Base-by-base conservation (phyloP, 2,797 vertebrate species). In the Nasua narica region DNA sequence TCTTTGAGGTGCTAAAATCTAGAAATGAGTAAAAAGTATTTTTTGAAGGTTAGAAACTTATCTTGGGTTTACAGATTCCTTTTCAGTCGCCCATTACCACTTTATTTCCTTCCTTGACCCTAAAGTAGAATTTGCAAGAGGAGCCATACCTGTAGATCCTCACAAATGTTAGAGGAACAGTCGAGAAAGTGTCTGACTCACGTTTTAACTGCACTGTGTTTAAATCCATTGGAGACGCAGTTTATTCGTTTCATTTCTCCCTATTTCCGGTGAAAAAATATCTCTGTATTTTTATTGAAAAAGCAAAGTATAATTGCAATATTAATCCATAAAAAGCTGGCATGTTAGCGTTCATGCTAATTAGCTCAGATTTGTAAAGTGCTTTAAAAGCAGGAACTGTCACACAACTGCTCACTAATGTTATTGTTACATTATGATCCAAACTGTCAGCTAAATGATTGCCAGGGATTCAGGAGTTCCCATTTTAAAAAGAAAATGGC, bases 291-390 rank as follows among this genome's bases (percentile, higher is more conserved):
- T 97, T 92, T 79, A 85, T 83, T 96, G 95, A 92, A 93, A 97
- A 93, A 87, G 58, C 79, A 86, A 90, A 96, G 52, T 76, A 88
- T 83, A 86, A 90, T 88, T 95, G 69, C 16, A 95, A 58, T 79
- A 97, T 95, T 95, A 97, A 96, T 83, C 52, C 84, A 56, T 70
- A 82, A 87, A 95, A 95, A 92, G 40, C 85, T 93, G 90, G 67
- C 95, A 72, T 93, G 81, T 96, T 95, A 79, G 37, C 58, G 25
- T 93, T 90, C 93, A 90, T 96, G 83, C 60, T 97, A 97, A 97
- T 95, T 94, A 93, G 72, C 91, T 97, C 62, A 93, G 89, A 90
- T 96, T 83, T 97, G 84, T 87, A 96, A 97, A 90, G 77, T 95
- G 76, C 90, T 97, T 97, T 97, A 84, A 92, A 95, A 95, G 69